phyloP scores from a whole-genome alignment of 2,888 invertebrate genomes.

The Pandemis corylana region DNA sequence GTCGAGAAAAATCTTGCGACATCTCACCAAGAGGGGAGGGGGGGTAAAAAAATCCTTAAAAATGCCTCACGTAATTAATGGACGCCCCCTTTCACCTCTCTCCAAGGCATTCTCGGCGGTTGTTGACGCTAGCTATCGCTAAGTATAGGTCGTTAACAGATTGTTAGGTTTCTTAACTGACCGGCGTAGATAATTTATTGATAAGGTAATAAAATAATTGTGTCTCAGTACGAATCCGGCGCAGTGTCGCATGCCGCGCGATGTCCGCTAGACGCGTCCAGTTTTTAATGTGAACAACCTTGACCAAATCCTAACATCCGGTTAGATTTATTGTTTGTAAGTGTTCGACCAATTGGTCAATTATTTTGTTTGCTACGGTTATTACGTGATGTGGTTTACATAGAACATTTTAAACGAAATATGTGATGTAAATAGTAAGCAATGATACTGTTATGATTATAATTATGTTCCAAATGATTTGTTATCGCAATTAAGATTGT shows the following conservation, averaged over 20 bases:
- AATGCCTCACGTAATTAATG: too few relatives aligned
- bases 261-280: neutral
- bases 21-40: too few relatives aligned
- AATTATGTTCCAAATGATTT: too few relatives aligned
- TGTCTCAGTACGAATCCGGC: neutral
- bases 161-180: neutral
- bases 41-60: too few relatives aligned
- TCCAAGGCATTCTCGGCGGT: too few relatives aligned
- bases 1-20: too few relatives aligned
- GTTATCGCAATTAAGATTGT: too few relatives aligned
- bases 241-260: neutral
- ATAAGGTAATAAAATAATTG: neutral
- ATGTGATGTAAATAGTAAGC: neutral
- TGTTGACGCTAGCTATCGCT: too few relatives aligned
- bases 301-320: neutral
- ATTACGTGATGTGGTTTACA: neutral
- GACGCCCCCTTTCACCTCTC: too few relatives aligned
- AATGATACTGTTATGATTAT: too few relatives aligned
- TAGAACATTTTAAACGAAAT: neutral
- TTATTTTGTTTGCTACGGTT: slow-evolving; percentile 3
- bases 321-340: neutral
- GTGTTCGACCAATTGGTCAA: neutral
- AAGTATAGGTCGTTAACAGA: too few relatives aligned
- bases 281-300: neutral
- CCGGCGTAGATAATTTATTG: neutral